phyloP scores from a whole-genome alignment of 2,113 vertebrate genomes.

The Gymnocephalus cernua region DNA sequence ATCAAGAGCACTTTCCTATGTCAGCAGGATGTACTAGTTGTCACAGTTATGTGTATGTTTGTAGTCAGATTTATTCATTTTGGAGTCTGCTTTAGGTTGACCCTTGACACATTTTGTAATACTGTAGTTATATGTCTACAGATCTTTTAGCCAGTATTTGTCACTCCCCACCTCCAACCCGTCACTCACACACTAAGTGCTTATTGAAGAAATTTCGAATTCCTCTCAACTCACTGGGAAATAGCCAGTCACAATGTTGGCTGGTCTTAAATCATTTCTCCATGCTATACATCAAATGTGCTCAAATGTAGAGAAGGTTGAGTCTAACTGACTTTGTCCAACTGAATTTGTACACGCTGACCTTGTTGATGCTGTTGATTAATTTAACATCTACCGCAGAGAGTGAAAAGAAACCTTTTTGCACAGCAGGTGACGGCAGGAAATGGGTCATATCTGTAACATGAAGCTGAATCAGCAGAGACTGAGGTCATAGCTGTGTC shows the following conservation, averaged over 20 bases:
- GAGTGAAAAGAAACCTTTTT: constrained; percentile 19
- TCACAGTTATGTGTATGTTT: neutral
- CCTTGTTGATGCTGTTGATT: constrained; percentile 10
- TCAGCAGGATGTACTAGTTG: neutral
- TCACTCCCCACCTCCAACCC: neutral
- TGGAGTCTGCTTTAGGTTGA: constrained; percentile 1
- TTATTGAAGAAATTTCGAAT: constrained; percentile 35
- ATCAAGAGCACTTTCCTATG: constrained; percentile 5
- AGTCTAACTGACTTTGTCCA: neutral
- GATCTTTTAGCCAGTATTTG: neutral
- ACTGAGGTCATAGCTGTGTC: constrained; percentile 26
- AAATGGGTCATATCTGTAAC: constrained; percentile 41
- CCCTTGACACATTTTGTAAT: neutral
- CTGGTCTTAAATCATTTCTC: constrained; percentile 11
- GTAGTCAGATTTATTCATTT: neutral
- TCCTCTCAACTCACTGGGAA: constrained; percentile 46
- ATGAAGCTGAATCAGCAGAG: constrained; percentile 49
- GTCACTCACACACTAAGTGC: constrained; percentile 22
- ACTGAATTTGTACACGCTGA: constrained; percentile 1
- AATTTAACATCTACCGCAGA: constrained; percentile 36
- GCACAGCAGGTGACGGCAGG: constrained; percentile 29
- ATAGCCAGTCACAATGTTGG: constrained; percentile 24
- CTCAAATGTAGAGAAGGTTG: neutral
- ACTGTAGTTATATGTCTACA: neutral
- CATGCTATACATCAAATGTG: constrained; percentile 7